Evolutionary conservation across 2,888 invertebrate species (phyloP).

Genomic region (Seira musarum): DNA sequence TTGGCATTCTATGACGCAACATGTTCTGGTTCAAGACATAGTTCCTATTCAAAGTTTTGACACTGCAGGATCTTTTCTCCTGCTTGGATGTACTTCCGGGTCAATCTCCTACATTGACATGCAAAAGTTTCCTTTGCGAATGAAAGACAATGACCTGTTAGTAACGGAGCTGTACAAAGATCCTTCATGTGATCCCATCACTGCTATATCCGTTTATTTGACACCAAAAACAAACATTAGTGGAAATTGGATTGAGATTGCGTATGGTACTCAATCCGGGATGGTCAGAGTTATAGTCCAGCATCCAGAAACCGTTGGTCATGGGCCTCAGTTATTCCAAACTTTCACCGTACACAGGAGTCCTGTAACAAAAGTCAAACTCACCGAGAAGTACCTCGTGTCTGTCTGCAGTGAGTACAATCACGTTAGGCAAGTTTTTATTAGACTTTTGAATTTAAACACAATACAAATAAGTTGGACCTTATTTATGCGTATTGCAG

Average conservation of each 20-base stretch:
- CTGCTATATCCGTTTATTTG: constrained; percentile 97
- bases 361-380: constrained; percentile 93
- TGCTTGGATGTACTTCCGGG: constrained; percentile 96
- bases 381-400: constrained; percentile 95
- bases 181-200: constrained; percentile 95
- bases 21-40: constrained; percentile 98
- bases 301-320: constrained; percentile 98
- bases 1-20: constrained; percentile 99
- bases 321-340: constrained; percentile 96
- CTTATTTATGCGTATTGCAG: too few species aligned
- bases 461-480: too few species aligned
- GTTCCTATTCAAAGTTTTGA: constrained; percentile 89
- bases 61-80: constrained; percentile 95
- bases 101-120: constrained; percentile 99
- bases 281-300: constrained; percentile 98
- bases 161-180: constrained; percentile 97
- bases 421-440: too few species aligned
- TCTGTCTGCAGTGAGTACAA: constrained; percentile 98
- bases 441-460: too few species aligned
- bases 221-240: constrained; percentile 99
- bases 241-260: constrained; percentile 99
- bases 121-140: constrained; percentile 98
- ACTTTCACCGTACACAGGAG: constrained; percentile 98
- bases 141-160: constrained; percentile 98
- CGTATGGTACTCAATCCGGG: constrained; percentile 97